phyloP scores from a whole-genome alignment of 35 echinoderm and acorn worm species.

The Ophioderma brevispina region DNA sequence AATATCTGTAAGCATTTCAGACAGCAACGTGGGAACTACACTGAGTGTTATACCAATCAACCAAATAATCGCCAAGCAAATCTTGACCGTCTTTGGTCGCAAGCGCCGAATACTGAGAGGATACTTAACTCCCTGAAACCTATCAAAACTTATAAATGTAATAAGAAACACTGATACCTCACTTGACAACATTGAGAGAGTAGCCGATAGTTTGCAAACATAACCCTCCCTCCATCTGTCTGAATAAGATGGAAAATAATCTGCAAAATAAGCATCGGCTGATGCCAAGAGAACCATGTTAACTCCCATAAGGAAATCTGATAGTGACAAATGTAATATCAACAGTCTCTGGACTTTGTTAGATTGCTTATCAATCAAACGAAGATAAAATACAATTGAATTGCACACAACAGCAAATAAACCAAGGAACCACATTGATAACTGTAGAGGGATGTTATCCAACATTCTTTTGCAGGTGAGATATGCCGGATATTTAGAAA shows the following conservation, averaged over 20 bases:
- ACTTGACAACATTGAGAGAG: neutral
- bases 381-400: neutral
- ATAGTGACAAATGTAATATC: neutral
- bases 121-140: neutral
- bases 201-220: neutral
- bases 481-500: neutral
- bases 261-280: neutral
- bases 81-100: neutral
- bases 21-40: neutral
- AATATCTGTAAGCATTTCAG: neutral
- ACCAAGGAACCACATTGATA: neutral
- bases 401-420: neutral
- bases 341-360: neutral
- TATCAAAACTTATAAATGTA: neutral
- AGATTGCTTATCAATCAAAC: neutral
- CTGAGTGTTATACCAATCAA: neutral
- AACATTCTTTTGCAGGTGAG: neutral
- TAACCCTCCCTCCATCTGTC: neutral
- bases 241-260: neutral
- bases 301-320: neutral
- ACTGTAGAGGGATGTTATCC: neutral
- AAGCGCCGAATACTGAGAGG: neutral
- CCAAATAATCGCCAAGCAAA: neutral
- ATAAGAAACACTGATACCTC: neutral
- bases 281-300: neutral